Conservation (phyloP, 2,797 vertebrate species). For the Heteromormyrus szaboi region DNA sequence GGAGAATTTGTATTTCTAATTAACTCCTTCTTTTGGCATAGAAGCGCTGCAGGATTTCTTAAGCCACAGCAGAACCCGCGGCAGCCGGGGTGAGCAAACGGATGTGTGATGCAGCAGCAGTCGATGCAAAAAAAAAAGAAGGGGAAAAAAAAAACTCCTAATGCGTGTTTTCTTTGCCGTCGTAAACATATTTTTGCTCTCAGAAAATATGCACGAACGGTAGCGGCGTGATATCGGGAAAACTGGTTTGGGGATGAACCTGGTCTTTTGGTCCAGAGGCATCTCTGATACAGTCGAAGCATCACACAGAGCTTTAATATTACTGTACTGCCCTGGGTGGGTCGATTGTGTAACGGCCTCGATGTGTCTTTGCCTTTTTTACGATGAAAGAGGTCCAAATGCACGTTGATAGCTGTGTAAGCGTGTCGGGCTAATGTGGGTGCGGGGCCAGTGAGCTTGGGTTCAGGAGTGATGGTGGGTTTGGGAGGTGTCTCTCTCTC, state of each 20-base stretch:
- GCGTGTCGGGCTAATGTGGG: background rate
- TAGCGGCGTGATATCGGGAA: background rate
- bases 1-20: constrained; percentile 99
- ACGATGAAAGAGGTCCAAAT: background rate
- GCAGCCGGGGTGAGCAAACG: constrained; percentile 58
- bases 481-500: background rate
- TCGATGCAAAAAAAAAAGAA: constrained; percentile 36
- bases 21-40: constrained; percentile 89
- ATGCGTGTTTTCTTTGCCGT: constrained; percentile 41
- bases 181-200: constrained; percentile 38
- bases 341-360: background rate
- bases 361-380: background rate
- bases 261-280: background rate
- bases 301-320: background rate
- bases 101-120: constrained; percentile 61
- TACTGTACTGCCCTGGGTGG: background rate
- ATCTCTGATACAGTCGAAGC: background rate
- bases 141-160: constrained; percentile 57
- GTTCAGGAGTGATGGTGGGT: background rate
- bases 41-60: constrained; percentile 65
- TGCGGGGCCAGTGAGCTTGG: background rate
- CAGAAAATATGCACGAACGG: constrained; percentile 51
- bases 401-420: constrained; percentile 3
- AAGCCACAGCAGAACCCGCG: constrained; percentile 52
- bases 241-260: background rate